Base-by-base conservation (phyloP, 2,113 vertebrate species). In the Tonatia bakeri region DNA sequence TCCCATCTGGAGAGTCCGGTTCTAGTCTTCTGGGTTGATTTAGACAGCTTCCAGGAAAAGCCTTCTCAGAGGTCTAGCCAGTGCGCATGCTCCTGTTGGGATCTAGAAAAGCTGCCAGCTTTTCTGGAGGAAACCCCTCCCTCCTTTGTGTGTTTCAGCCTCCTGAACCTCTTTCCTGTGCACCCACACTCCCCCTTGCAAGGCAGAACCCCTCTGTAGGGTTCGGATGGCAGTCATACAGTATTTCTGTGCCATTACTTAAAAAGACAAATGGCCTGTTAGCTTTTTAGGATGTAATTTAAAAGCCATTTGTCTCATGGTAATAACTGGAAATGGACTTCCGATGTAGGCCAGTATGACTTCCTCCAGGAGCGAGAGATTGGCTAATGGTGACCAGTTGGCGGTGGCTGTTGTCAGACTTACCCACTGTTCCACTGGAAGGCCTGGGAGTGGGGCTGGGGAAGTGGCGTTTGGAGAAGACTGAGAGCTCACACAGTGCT, bases 291-390 rank as follows among this genome's bases (percentile, higher is more conserved):
- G 97, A 97, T 76, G 31, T 97, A 98, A 98, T 99, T 98, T 98
- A 98, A 98, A 98, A 98, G 96, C 88, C 22, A 97, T 98, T 98
- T 98, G 97, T 98, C 98, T 98, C 81, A 86, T 65, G 95, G 96
- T 97, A 97, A 98, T 94, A 97, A 89, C 95, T 97, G 94, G 73
- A 96, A 96, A 91, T 90, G 79, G 97, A 97, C 98, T 98, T 95
- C 96, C 88, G 69, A 93, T 93, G 75, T 75, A 94, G 96, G 81
- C 96, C 97, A 50, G 83, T n/a, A 91, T 22, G 80, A n/a, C 93
- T 96, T 97, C 97, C 92, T 88, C 72, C 33, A 83, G 50, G 77
- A 88, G 87, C 0, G 0, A 31, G 7, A 92, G 84, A 85, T 86
- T n/a, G 1, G 77, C 96, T 97, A 94, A 97, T 91, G 52, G 80